Evolutionary conservation across 2,797 vertebrate species (phyloP).

Genomic region (Thalassophryne amazonica): DNA sequence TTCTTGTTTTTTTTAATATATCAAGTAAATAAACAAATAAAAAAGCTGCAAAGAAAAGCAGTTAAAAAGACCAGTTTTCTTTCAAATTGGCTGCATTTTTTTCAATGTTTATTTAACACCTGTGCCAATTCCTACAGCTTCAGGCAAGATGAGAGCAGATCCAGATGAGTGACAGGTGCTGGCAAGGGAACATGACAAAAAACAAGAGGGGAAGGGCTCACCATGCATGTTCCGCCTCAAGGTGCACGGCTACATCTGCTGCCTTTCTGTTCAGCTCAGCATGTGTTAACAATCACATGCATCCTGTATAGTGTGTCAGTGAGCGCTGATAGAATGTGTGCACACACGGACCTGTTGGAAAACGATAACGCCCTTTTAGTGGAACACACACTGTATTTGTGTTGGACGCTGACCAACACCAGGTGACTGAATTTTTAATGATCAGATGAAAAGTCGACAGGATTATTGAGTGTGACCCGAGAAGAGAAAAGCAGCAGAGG

Average conservation of each 20-base stretch:
- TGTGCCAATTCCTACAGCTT: conserved; percentile 12
- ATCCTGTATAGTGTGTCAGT: not conserved
- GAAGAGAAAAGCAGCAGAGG: not conserved
- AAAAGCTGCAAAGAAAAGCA: not conserved
- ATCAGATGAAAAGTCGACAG: not conserved
- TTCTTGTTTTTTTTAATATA: no score
- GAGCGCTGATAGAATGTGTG: not conserved
- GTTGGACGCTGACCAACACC: not conserved
- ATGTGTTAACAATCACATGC: conserved; percentile 3
- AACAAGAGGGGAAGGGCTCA: not conserved
- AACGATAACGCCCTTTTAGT: not conserved
- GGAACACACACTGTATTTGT: not conserved
- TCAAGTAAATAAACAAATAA: not conserved
- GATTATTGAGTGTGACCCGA: not conserved
- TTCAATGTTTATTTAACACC: conserved; percentile 15
- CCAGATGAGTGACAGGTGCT: conserved; percentile 45
- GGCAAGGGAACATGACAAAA: conserved; percentile 3
- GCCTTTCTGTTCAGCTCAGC: not conserved
- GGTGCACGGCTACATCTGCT: conserved; percentile 29
- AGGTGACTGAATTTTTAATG: not conserved
- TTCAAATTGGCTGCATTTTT: not conserved
- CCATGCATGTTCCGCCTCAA: conserved; percentile 13
- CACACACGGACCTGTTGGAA: not conserved
- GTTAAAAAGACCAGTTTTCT: not conserved
- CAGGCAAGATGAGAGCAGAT: conserved; percentile 38